These are phyloP conservation scores for Clarias pachynema DNA, from an alignment of 2,797 vertebrate species.

Conservation along the genomic window DNA sequence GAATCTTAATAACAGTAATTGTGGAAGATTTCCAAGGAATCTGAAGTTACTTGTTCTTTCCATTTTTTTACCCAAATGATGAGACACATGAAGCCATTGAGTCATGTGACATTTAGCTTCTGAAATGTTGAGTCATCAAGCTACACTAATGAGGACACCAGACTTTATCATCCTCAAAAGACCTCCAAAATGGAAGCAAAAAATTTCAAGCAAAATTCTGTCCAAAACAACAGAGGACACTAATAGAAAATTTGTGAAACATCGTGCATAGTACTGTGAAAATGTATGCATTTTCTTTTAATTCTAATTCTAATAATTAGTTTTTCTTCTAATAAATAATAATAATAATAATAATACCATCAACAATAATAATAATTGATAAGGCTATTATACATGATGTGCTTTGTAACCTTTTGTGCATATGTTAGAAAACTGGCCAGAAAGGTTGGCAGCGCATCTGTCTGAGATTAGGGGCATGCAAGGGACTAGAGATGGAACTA, in stretches of 20 bases:
- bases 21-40: constrained; percentile 1
- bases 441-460: too few species aligned
- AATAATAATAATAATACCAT: too few species aligned
- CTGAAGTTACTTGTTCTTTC: neutral
- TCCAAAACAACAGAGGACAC: neutral
- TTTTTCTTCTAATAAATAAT: too few species aligned
- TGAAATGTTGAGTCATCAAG: constrained; percentile 22
- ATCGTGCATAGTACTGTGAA: neutral
- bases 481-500: too few species aligned
- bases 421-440: too few species aligned
- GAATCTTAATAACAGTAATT: constrained; percentile 1
- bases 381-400: too few species aligned
- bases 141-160: constrained; percentile 29
- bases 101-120: constrained; percentile 34
- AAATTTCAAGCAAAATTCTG: neutral
- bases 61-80: constrained; percentile 6
- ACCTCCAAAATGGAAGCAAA: neutral
- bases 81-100: constrained; percentile 26
- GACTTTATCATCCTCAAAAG: constrained; percentile 47
- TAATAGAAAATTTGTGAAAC: neutral
- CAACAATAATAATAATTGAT: too few species aligned
- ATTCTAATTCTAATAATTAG: too few species aligned
- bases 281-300: neutral
- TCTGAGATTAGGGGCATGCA: too few species aligned
- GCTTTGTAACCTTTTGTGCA: too few species aligned